Conservation (phyloP, 2,888 invertebrate genomes). For the Heliothis peltigera region DNA sequence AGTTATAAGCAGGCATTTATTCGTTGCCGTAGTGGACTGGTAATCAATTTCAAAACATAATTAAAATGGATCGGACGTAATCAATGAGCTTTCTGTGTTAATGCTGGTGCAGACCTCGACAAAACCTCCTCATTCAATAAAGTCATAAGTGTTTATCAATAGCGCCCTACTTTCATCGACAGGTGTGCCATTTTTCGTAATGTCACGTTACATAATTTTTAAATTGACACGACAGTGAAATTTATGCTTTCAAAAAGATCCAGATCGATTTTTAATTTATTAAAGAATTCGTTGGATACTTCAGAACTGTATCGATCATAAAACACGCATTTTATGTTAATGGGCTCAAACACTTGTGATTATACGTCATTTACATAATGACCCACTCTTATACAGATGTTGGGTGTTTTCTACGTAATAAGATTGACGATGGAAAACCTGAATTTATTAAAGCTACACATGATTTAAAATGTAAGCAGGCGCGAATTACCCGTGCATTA, state of each 20-base stretch:
- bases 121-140: conserved; percentile 36
- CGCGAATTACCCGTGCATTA: conserved; percentile 68
- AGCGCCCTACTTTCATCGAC: conserved; percentile 65
- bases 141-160: conserved; percentile 61
- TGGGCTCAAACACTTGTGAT: conserved; percentile 67
- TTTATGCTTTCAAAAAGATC: conserved; percentile 28
- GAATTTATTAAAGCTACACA: conserved; percentile 64
- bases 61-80: conserved; percentile 33
- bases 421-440: conserved; percentile 65
- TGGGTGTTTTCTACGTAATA: conserved; percentile 67
- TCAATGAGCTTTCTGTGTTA: conserved; percentile 25
- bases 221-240: conserved; percentile 39
- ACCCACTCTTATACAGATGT: conserved; percentile 71
- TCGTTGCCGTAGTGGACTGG: not conserved
- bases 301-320: conserved; percentile 43
- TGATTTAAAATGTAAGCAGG: conserved; percentile 72
- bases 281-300: conserved; percentile 36
- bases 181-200: conserved; percentile 67
- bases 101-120: conserved; percentile 23
- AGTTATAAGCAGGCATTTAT: conserved; percentile 12
- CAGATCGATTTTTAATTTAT: conserved; percentile 31
- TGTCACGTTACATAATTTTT: conserved; percentile 40
- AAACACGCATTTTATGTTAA: conserved; percentile 52
- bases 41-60: conserved; percentile 14
- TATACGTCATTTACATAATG: conserved; percentile 77